Evolutionary conservation across 2,797 vertebrate species (phyloP), one percentile per base, ranked within the genome.

Genomic region (Scyliorhinus canicula): DNA sequence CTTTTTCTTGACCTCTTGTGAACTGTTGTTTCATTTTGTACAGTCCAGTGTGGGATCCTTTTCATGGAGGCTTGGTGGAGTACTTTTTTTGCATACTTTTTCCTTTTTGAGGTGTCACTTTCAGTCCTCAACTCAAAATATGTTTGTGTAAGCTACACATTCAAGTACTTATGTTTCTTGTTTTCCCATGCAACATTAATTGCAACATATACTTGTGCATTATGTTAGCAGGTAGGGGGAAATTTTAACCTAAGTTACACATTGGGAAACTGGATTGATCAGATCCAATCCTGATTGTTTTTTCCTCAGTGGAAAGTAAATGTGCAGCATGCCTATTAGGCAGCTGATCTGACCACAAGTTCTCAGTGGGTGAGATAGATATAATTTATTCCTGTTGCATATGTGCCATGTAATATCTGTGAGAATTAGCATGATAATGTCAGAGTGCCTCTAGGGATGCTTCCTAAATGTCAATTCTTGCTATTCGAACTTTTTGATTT

Each of bases 401-500:
- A 21, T 91, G 21, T 44, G n/a, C 12, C 12, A 65, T 63, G 52
- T 88, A 88, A 65, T 82, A 65, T 91, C 60, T 44, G 8, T 91
- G 7, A 93, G 26, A 71, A 19, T 52, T 74, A 6, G 47, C 6
- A 35, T 4, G 31, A n/a, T 35, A n/a, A 60, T 50, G 50, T n/a
- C 28, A 69, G 44, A 71, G 1, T 93, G 28, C 12, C 14, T 52
- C 52, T 16, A 57, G 95, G 65, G 67, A 28, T 74, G 19, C 28
- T 50, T 94, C 69, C 40, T 67, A 67, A 47, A 93, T 40, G 24
- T 47, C 26, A 67, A 28, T 47, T 67, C 26, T 93, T 93, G 47
- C 28, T 71, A 28, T 94, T 35, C 1, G 26, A n/a, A 16, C 91
- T 65, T 95, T 79, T 94, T 95, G 14, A 95, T 95, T 14, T 26